Conservation (phyloP, 2,797 vertebrate species). For the Pipistrellus kuhlii region DNA sequence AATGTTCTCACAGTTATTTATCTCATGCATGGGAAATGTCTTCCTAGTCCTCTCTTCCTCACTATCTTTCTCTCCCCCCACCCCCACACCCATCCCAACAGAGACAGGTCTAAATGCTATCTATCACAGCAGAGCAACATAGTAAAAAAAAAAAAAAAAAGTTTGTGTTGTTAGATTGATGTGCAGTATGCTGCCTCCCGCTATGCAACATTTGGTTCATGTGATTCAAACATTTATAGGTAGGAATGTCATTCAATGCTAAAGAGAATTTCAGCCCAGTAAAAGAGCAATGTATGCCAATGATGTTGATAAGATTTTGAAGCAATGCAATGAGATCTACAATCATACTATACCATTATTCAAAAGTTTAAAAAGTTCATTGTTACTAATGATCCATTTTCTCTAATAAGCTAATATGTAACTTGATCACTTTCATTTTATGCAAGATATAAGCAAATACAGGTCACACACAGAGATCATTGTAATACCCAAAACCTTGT, state of each 20-base stretch:
- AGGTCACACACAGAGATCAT: background rate
- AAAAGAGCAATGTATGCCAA: background rate
- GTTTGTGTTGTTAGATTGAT: background rate
- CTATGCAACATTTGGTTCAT: background rate
- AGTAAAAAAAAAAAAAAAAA: background rate
- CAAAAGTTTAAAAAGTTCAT: background rate
- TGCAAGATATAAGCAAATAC: background rate
- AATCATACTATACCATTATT: background rate
- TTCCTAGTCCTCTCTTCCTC: background rate
- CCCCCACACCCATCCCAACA: background rate
- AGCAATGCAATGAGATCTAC: background rate
- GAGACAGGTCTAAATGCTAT: background rate
- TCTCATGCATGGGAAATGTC: background rate
- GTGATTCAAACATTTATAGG: background rate
- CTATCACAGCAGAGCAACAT: background rate
- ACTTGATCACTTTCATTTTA: background rate
- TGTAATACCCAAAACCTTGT: background rate
- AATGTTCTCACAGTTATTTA: background rate
- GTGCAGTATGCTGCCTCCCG: background rate
- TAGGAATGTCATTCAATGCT: background rate
- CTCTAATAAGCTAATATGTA: background rate
- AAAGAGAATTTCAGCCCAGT: background rate
- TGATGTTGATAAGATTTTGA: background rate
- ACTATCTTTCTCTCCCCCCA: background rate
- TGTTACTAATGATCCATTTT: background rate